Conservation (phyloP, 2,113 vertebrate genomes). For the Tetrao urogallus region DNA sequence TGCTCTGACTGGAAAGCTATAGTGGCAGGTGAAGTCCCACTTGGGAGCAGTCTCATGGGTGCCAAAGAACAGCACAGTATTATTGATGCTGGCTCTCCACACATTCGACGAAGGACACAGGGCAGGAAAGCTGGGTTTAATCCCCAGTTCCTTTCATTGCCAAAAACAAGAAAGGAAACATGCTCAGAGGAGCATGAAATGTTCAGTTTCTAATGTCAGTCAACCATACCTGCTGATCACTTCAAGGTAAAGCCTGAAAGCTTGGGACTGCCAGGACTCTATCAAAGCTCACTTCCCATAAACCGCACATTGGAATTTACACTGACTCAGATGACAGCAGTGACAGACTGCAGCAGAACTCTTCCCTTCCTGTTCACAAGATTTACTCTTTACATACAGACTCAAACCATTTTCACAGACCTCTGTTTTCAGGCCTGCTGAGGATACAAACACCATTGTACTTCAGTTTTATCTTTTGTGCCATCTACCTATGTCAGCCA, state of each 20-base stretch:
- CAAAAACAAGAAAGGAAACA: slow-evolving; percentile 57
- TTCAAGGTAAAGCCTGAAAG: slow-evolving; percentile 36
- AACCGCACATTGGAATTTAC: not conserved
- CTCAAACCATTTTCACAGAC: not conserved
- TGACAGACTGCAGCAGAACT: not conserved
- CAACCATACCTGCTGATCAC: slow-evolving; percentile 31
- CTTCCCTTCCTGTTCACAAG: not conserved
- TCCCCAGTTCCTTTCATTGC: slow-evolving; percentile 20
- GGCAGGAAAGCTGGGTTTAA: slow-evolving; percentile 36
- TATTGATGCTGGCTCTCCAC: not conserved
- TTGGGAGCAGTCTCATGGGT: not conserved
- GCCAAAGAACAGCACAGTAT: not conserved
- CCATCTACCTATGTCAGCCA: not conserved
- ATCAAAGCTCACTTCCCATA: not conserved
- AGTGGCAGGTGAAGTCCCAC: not conserved
- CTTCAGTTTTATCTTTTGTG: not conserved
- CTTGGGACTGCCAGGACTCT: slow-evolving; percentile 28
- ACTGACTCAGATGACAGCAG: not conserved
- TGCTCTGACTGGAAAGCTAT: not conserved
- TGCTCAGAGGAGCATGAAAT: slow-evolving; percentile 62
- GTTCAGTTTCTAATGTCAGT: slow-evolving; percentile 23
- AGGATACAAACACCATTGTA: not conserved
- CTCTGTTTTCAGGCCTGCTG: not conserved
- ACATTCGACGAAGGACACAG: not conserved
- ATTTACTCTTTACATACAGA: not conserved